Evolutionary conservation across 92 coral and sea anemone genomes (phyloP).

Genomic region (Phenganax marumi): DNA sequence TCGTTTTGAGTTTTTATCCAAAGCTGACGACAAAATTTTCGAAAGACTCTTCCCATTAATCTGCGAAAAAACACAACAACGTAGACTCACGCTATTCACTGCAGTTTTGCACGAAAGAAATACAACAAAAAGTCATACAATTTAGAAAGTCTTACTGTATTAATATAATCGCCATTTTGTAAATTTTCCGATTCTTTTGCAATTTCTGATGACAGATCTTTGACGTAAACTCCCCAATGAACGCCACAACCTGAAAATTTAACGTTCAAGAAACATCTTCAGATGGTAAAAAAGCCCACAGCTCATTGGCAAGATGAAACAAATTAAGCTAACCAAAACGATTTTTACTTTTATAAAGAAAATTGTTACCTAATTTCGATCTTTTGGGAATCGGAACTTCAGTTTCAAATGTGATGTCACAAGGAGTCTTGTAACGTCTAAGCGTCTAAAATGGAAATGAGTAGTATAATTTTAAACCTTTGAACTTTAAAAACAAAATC

Average conservation of each 20-base stretch:
- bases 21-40: constrained; percentile 80
- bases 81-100: not conserved
- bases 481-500: not conserved
- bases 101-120: not conserved
- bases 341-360: not conserved
- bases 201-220: constrained; percentile 58
- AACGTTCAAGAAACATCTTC: not conserved
- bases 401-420: constrained; percentile 73
- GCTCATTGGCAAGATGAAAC: too few relatives aligned
- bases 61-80: constrained; percentile 42
- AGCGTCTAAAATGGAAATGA: constrained; percentile 57
- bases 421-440: constrained; percentile 68
- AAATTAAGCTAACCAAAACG: not conserved
- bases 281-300: not conserved
- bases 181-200: constrained; percentile 58
- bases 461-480: not conserved
- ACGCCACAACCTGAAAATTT: constrained; percentile 72
- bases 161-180: constrained; percentile 81
- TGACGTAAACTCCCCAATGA: constrained; percentile 88
- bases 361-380: constrained; percentile 66
- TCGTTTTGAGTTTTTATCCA: constrained; percentile 86
- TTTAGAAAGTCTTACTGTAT: constrained; percentile 60
- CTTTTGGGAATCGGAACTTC: constrained; percentile 84
- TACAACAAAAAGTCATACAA: not conserved
- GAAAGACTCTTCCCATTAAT: constrained; percentile 93